Evolutionary conservation across 2,113 vertebrate genomes (phyloP).

Genomic region (Galbula dea): DNA sequence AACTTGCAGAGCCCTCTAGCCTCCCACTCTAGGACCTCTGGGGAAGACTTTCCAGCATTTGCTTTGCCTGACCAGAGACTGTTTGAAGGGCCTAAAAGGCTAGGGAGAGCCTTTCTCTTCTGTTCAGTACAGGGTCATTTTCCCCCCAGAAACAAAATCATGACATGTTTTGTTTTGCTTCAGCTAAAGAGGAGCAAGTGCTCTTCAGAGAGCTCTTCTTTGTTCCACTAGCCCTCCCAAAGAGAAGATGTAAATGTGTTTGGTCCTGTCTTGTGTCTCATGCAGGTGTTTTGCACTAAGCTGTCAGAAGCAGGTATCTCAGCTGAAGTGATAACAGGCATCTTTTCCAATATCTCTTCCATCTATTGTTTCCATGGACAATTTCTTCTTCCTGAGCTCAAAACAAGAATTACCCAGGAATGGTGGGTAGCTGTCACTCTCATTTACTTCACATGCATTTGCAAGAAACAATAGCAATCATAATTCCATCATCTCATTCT

Average conservation of each 20-base stretch:
- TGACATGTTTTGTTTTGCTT: background rate
- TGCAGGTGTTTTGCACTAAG: slow-evolving; percentile 92
- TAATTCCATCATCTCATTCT: background rate
- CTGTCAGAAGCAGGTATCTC: slow-evolving; percentile 87
- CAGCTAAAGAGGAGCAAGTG: background rate
- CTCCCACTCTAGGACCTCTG: background rate
- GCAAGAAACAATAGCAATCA: background rate
- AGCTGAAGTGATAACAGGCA: slow-evolving; percentile 89
- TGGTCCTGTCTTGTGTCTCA: background rate
- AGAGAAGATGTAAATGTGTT: background rate
- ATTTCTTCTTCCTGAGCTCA: slow-evolving; percentile 93
- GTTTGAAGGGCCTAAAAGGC: background rate
- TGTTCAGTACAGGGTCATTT: background rate
- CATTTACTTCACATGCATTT: background rate
- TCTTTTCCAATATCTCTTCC: slow-evolving; percentile 98
- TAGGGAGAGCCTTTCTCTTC: background rate
- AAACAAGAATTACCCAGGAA: slow-evolving; percentile 87
- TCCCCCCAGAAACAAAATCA: background rate
- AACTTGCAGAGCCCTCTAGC: background rate
- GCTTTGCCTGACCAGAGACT: background rate
- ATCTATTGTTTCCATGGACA: slow-evolving; percentile 94
- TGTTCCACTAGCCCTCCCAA: background rate
- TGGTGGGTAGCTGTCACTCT: slow-evolving; percentile 81
- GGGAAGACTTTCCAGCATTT: background rate
- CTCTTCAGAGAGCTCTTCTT: background rate